A percentile compares a stretch with the other conserved stretches of the same genome.
These are phyloP conservation scores for Tapirus indicus DNA, from an alignment of 2,797 vertebrate genomes.

Conservation along the genomic window DNA sequence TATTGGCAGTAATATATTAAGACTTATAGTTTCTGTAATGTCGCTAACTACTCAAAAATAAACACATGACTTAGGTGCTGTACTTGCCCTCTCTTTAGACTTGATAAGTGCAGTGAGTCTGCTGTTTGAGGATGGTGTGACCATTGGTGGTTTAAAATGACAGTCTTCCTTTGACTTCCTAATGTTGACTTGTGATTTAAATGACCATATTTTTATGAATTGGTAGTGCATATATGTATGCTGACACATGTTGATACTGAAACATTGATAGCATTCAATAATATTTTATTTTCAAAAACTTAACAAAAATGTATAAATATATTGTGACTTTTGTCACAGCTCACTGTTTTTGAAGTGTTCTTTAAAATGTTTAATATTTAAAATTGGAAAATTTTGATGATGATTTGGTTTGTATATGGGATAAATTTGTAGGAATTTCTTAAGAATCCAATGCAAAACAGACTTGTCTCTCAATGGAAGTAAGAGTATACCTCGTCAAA, in stretches of 20 bases:
- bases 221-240: conserved; percentile 31
- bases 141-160: conserved; percentile 43
- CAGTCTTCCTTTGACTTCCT: conserved; percentile 51
- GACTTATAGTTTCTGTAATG: conserved; percentile 33
- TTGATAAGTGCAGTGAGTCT: conserved; percentile 47
- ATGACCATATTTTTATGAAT: conserved; percentile 33
- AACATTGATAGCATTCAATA: conserved; percentile 48
- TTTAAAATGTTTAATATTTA: conserved; percentile 23
- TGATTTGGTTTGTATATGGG: conserved; percentile 43
- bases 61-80: neutral
- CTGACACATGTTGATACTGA: neutral
- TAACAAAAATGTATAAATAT: neutral
- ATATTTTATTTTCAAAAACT: conserved; percentile 42
- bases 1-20: conserved; percentile 23
- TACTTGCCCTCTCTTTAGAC: conserved; percentile 18
- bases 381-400: conserved; percentile 16
- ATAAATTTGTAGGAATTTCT: conserved; percentile 19
- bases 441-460: neutral
- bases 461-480: neutral
- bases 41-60: conserved; percentile 38
- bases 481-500: neutral
- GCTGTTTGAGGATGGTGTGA: neutral
- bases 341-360: neutral
- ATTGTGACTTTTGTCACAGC: conserved; percentile 34
- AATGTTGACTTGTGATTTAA: conserved; percentile 50